Evolutionary conservation across 1,140 invertebrate species (phyloP), one percentile per base, ranked within the genome.

Genomic region (Cotesia typhae): DNA sequence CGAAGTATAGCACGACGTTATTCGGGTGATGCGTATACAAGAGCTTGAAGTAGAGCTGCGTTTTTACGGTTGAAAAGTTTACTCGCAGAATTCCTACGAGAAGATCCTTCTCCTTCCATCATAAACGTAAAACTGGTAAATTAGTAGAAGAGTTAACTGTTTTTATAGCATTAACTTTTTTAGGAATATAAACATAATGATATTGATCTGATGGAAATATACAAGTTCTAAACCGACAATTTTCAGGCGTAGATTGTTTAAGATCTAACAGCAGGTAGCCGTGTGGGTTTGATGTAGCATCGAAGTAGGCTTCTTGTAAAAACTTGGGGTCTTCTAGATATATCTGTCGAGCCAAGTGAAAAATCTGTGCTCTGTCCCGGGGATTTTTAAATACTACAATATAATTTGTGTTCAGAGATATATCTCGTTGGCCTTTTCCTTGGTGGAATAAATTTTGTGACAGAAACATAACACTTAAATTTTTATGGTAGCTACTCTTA

Each of bases 361-460:
- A 65, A 47, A 85, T 85, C 76, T 86, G 84, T 9, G 80, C 80
- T 74, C 74, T 78, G 74, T 85, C 83, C n/a, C 82, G 75, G 3
- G 81, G 81, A 75, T 85, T 85, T 81, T 85, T 85, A 71, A 85
- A 83, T 64, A 81, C 78, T 41, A 84, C 78, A 41, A 87, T 78
- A 72, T 84, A 84, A 73, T 80, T 80, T 17, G 81, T 74, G 73
- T 85, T 84, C 6, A 85, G 65, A 6, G 79, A 83, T 38, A 85
- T 84, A 68, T 84, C 81, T 63, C 82, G 71, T 61, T 83, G 79
- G 0, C 80, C 78, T 74, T 77, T 79, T 7, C 82, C 83, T 77
- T 85, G 81, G 77, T 86, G 79, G 77, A 85, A 84, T 67, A 85
- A 53, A 74, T 85, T 86, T 79, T 86, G 84, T 36, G 84, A 83